phyloP scores from a whole-genome alignment of 1,140 invertebrate genomes.

The Papilio xuthus region DNA sequence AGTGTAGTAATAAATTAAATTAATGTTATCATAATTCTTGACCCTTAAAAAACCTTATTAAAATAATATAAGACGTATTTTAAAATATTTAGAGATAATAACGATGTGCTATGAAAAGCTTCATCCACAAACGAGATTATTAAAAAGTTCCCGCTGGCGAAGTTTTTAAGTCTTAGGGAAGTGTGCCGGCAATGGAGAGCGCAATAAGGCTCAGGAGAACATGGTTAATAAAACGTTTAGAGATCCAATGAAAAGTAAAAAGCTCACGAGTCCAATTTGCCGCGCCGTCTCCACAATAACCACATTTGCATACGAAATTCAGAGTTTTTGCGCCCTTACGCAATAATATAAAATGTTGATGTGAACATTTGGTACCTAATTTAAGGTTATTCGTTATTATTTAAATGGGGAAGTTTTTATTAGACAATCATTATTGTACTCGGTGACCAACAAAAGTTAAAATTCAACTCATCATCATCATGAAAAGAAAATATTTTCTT shows the following conservation, averaged over 20 bases:
- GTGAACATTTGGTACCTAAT: background rate
- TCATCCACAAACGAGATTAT: constrained; percentile 19
- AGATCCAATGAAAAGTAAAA: constrained; percentile 29
- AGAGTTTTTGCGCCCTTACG: constrained; percentile 26
- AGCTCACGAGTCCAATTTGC: constrained; percentile 28
- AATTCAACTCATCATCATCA: background rate
- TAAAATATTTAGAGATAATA: background rate
- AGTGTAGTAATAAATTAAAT: background rate
- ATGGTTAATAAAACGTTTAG: constrained; percentile 24
- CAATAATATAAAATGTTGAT: constrained; percentile 1
- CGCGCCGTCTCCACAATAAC: constrained; percentile 29
- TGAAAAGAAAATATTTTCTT: background rate
- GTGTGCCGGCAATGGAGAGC: constrained; percentile 8
- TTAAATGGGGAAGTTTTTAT: background rate
- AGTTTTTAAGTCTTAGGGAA: constrained; percentile 26
- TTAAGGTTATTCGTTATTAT: background rate
- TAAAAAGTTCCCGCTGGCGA: constrained; percentile 14
- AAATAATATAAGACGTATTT: background rate
- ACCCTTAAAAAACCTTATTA: too few relatives aligned
- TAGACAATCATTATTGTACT: background rate
- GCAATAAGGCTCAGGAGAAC: constrained; percentile 29
- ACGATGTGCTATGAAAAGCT: constrained; percentile 3
- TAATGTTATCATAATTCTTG: background rate
- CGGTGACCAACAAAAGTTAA: background rate
- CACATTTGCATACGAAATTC: constrained; percentile 43